Evolutionary conservation across 2,797 vertebrate species (phyloP).

Genomic region (Stomatorhinus walkeri): DNA sequence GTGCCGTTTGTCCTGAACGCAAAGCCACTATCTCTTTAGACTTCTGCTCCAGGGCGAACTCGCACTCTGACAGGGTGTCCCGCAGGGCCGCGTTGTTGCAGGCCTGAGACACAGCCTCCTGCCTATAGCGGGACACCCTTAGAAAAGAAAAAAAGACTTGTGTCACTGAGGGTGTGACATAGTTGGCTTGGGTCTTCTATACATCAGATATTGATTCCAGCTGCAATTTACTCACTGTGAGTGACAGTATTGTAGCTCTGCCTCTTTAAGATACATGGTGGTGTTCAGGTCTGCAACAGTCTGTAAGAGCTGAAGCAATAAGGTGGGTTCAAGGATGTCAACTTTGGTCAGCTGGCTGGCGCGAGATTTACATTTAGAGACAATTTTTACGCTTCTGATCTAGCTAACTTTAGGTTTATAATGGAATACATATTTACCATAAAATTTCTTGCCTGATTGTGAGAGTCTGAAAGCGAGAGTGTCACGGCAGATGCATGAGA

Average conservation of each 20-base stretch:
- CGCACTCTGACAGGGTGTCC: slow-evolving; percentile 42
- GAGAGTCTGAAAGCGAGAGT: background rate
- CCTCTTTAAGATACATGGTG: slow-evolving; percentile 59
- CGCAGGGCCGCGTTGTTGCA: slow-evolving; percentile 45
- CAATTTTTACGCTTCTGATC: background rate
- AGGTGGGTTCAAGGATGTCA: background rate
- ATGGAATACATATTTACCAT: background rate
- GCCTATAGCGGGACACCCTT: slow-evolving; percentile 52
- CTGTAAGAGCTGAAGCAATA: slow-evolving; percentile 51
- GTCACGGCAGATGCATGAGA: background rate
- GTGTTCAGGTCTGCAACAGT: slow-evolving; percentile 57
- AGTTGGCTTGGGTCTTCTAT: background rate
- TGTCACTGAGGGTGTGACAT: background rate
- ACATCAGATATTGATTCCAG: background rate
- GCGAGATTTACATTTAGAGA: background rate
- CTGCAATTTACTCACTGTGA: slow-evolving; percentile 54
- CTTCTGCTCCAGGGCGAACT: slow-evolving; percentile 55
- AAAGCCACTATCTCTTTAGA: slow-evolving; percentile 50
- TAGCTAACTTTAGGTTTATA: background rate
- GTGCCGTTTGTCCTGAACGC: slow-evolving; percentile 38
- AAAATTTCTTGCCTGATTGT: background rate
- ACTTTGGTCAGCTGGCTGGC: background rate
- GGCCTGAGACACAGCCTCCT: slow-evolving; percentile 56
- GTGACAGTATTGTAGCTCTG: slow-evolving; percentile 62
- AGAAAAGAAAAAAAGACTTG: background rate